Conservation (phyloP, 2,113 vertebrate genomes). For the Alces alces region DNA sequence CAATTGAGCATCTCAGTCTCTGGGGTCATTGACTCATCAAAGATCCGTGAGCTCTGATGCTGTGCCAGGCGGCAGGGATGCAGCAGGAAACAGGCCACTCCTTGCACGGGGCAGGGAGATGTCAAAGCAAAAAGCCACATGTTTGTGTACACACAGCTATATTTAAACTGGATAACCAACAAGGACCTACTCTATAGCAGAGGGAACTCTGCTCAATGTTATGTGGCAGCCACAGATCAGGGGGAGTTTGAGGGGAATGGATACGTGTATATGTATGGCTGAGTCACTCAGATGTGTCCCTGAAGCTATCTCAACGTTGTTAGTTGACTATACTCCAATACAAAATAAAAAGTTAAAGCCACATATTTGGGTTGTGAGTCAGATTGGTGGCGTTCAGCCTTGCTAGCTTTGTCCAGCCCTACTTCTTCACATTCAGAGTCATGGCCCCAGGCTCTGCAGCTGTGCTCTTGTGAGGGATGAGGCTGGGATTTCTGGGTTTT, state of each 20-base stretch:
- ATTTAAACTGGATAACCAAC: neutral
- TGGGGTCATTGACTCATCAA: neutral
- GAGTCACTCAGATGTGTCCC: neutral
- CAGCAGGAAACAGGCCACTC: rapidly evolving
- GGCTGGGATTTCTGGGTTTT: neutral
- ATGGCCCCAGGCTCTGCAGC: neutral
- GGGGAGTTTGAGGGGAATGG: neutral
- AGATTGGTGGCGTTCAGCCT: neutral
- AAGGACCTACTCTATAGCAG: neutral
- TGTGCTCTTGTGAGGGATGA: neutral
- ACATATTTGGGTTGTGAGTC: neutral
- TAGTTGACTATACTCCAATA: neutral
- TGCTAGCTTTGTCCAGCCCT: neutral
- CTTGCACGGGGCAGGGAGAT: rapidly evolving
- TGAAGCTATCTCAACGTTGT: neutral
- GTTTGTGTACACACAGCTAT: neutral
- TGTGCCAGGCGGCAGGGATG: neutral
- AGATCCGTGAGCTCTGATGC: neutral
- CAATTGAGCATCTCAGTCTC: neutral
- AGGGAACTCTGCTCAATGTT: neutral
- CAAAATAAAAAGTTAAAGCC: neutral
- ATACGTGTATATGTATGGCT: neutral
- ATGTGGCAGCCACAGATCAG: neutral
- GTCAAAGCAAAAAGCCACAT: neutral
- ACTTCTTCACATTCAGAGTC: neutral